Evolutionary conservation across 2,797 vertebrate species (phyloP).

Genomic region (Catharus ustulatus): DNA sequence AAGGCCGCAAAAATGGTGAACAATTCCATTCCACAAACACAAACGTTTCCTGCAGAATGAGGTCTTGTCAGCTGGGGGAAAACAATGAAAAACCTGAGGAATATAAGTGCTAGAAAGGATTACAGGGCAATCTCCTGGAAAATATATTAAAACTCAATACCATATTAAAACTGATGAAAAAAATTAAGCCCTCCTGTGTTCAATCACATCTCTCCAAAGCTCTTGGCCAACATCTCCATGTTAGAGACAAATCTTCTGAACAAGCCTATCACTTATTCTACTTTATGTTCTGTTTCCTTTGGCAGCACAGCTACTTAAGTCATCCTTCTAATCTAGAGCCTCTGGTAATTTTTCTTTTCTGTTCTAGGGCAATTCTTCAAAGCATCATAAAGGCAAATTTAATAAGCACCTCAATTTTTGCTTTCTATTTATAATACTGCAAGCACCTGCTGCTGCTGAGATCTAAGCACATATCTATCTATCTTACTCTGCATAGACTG

Average conservation of each 20-base stretch:
- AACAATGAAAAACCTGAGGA: not conserved
- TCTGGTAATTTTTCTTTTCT: constrained; percentile 47
- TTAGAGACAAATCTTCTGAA: not conserved
- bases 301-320: constrained; percentile 33
- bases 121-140: not conserved
- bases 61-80: not conserved
- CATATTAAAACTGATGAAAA: not conserved
- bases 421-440: constrained; percentile 49
- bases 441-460: constrained; percentile 42
- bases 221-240: not conserved
- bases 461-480: constrained; percentile 31
- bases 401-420: constrained; percentile 56
- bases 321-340: not conserved
- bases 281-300: not conserved
- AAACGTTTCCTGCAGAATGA: not conserved
- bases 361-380: constrained; percentile 52
- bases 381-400: constrained; percentile 57
- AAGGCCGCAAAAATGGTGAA: not conserved
- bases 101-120: not conserved
- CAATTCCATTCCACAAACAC: not conserved
- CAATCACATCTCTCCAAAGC: not conserved
- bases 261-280: not conserved
- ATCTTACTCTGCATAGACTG: constrained; percentile 5
- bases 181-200: not conserved
- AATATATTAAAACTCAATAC: constrained; percentile 1